These are phyloP conservation scores for Zosterops lateralis DNA, from an alignment of 2,113 vertebrate species.

Conservation along the genomic window DNA sequence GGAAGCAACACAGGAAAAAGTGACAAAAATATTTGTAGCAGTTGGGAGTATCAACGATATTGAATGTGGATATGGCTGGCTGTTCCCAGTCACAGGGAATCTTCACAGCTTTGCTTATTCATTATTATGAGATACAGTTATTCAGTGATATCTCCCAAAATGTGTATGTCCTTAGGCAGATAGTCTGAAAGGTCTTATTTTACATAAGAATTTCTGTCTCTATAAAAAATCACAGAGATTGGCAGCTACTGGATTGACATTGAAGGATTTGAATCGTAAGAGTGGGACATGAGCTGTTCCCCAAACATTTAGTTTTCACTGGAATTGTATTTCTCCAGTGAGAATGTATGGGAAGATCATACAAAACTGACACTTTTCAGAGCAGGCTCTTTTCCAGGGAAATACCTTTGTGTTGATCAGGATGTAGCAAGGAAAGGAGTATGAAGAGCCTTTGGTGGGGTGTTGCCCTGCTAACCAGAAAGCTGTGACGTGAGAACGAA, in stretches of 20 bases:
- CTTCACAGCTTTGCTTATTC: background rate
- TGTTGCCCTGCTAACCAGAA: background rate
- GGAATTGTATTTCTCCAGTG: background rate
- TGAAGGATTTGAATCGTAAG: background rate
- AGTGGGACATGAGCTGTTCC: background rate
- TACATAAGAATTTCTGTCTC: background rate
- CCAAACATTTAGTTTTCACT: background rate
- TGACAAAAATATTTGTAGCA: background rate
- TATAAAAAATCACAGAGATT: background rate
- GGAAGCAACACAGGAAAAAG: background rate
- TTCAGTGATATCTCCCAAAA: background rate
- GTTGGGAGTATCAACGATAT: background rate
- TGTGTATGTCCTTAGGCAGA: background rate
- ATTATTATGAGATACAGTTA: background rate
- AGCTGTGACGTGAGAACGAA: background rate
- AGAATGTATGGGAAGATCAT: background rate
- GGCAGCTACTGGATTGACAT: background rate
- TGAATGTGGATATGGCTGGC: background rate
- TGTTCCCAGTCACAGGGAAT: background rate
- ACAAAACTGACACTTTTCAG: background rate
- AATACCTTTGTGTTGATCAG: background rate
- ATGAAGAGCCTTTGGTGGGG: background rate
- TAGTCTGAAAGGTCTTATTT: background rate
- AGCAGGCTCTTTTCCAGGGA: background rate
- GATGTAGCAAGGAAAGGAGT: background rate